Evolutionary conservation across 2,888 invertebrate genomes (phyloP).

Genomic region (Tholera decimalis): DNA sequence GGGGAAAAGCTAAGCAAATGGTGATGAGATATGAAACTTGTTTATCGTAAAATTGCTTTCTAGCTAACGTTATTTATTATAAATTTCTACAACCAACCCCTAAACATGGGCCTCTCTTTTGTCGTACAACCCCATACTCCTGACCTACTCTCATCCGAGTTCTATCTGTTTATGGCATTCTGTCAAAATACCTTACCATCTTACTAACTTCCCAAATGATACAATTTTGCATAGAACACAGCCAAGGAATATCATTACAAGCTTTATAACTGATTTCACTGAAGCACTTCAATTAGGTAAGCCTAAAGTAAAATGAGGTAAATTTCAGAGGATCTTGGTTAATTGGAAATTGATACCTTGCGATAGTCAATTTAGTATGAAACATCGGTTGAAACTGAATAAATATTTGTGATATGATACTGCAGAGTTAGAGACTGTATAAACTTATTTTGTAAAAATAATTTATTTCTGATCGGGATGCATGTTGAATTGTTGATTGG

Average conservation of each 20-base stretch:
- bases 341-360: conserved; percentile 49
- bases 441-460: conserved; percentile 12
- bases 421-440: not conserved
- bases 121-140: too few species aligned
- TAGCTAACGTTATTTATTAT: too few species aligned
- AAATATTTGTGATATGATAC: conserved; percentile 28
- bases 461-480: not conserved
- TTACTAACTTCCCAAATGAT: conserved; percentile 20
- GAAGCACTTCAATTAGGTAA: conserved; percentile 29
- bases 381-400: conserved; percentile 23
- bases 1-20: too few species aligned
- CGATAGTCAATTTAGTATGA: conserved; percentile 29
- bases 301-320: conserved; percentile 40
- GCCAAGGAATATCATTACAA: conserved; percentile 5
- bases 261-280: conserved; percentile 11
- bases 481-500: not conserved
- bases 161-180: not conserved
- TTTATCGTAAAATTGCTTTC: too few species aligned
- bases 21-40: too few species aligned
- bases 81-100: too few species aligned
- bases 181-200: not conserved
- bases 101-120: too few species aligned
- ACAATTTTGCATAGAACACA: conserved; percentile 13
- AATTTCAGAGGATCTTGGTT: conserved; percentile 48
- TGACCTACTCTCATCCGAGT: too few species aligned